Conservation (phyloP, 2,113 vertebrate genomes). For the Tylochromis polylepis region DNA sequence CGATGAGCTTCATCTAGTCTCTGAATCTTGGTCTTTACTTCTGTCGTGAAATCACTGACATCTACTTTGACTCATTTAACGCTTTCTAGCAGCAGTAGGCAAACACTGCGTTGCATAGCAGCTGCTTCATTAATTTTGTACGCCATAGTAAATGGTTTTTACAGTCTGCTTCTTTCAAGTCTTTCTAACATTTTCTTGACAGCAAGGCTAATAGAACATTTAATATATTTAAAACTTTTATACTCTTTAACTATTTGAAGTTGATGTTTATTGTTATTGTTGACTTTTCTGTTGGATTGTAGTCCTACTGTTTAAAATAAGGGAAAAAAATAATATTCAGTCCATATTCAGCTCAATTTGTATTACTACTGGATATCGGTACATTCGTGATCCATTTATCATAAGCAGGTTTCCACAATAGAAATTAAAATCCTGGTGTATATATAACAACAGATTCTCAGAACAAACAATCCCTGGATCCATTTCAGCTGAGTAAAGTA, state of each 20-base stretch:
- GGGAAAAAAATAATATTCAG: neutral
- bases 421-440: conserved; percentile 28
- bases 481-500: conserved; percentile 15
- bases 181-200: conserved; percentile 61
- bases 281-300: conserved; percentile 39
- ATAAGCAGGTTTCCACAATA: neutral
- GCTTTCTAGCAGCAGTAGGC: conserved; percentile 24
- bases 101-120: neutral
- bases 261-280: conserved; percentile 49
- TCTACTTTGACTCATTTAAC: conserved; percentile 16
- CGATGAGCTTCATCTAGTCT: neutral
- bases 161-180: conserved; percentile 33
- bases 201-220: conserved; percentile 67
- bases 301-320: conserved; percentile 33
- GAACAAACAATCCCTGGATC: conserved; percentile 17
- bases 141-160: conserved; percentile 21
- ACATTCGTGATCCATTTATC: conserved; percentile 39
- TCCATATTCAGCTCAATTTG: conserved; percentile 35
- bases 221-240: conserved; percentile 74
- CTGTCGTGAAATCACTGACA: conserved; percentile 10
- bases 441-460: neutral
- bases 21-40: neutral
- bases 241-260: conserved; percentile 59
- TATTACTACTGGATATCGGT: conserved; percentile 31
- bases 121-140: conserved; percentile 24